Evolutionary conservation across 2,797 vertebrate species (phyloP).

Genomic region (Euphonia xanthogaster): DNA sequence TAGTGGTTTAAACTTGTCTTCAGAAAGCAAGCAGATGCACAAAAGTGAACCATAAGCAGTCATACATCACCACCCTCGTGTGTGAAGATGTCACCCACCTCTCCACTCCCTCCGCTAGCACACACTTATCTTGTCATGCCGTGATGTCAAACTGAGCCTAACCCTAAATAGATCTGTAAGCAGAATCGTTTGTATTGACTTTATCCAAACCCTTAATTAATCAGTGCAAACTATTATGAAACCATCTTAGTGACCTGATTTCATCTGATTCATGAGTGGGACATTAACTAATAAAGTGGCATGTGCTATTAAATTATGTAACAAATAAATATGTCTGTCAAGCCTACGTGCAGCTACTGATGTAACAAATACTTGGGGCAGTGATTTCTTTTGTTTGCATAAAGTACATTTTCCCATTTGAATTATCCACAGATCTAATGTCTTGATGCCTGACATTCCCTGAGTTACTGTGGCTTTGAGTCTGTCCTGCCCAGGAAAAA

Average conservation of each 20-base stretch:
- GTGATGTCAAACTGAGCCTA: background rate
- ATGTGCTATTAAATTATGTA: slow-evolving; percentile 13
- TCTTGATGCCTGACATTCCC: background rate
- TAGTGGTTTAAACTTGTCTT: background rate
- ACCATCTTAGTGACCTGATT: background rate
- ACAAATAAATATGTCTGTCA: background rate
- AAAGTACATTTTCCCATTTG: background rate
- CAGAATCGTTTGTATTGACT: background rate
- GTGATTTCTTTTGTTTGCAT: background rate
- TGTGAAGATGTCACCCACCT: background rate
- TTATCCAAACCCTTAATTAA: background rate
- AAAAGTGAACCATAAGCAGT: background rate
- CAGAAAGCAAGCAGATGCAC: background rate
- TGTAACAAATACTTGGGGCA: background rate
- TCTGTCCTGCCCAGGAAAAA: background rate
- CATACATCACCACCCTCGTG: background rate
- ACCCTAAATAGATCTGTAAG: background rate
- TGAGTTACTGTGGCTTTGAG: background rate
- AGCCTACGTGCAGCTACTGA: background rate
- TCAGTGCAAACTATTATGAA: background rate
- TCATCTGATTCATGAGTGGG: background rate
- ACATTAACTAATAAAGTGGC: background rate
- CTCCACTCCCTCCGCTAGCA: background rate
- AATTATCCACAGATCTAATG: background rate
- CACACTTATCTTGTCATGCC: accelerated